phyloP scores from a whole-genome alignment of 2,113 vertebrate genomes.

The Oryzias curvinotus region DNA sequence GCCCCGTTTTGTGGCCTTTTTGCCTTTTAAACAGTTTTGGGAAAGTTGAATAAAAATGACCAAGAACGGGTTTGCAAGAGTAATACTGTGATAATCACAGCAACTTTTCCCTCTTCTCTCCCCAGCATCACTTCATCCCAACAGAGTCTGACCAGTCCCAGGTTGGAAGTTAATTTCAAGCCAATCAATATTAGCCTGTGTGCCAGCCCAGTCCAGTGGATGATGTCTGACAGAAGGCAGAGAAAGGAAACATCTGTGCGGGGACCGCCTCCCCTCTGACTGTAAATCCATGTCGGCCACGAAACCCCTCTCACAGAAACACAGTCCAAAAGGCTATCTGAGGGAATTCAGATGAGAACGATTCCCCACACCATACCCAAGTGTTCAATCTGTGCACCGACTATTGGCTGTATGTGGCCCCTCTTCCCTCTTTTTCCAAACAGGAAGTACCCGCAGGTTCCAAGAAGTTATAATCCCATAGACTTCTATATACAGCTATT shows the following conservation, averaged over 20 bases:
- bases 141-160: conserved; percentile 44
- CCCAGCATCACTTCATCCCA: conserved; percentile 18
- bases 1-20: too few relatives aligned
- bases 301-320: conserved; percentile 38
- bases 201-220: conserved; percentile 60
- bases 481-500: too few relatives aligned
- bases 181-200: conserved; percentile 86
- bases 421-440: too few relatives aligned
- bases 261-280: conserved; percentile 47
- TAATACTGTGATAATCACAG: neutral
- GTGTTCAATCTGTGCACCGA: conserved; percentile 45
- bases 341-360: conserved; percentile 65
- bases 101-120: conserved; percentile 38
- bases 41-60: too few relatives aligned
- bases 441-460: too few relatives aligned
- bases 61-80: neutral
- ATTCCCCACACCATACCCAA: conserved; percentile 55
- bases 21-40: too few relatives aligned
- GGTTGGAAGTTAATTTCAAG: conserved; percentile 85
- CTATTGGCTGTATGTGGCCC: conserved; percentile 20
- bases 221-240: conserved; percentile 58
- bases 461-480: too few relatives aligned
- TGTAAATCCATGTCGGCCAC: conserved; percentile 59
- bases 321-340: conserved; percentile 56
- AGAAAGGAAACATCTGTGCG: conserved; percentile 49